A percentile compares a stretch with the other conserved stretches of the same genome.
Conservation (phyloP, 2,888 invertebrate species). For the Lasioglossum morio region DNA sequence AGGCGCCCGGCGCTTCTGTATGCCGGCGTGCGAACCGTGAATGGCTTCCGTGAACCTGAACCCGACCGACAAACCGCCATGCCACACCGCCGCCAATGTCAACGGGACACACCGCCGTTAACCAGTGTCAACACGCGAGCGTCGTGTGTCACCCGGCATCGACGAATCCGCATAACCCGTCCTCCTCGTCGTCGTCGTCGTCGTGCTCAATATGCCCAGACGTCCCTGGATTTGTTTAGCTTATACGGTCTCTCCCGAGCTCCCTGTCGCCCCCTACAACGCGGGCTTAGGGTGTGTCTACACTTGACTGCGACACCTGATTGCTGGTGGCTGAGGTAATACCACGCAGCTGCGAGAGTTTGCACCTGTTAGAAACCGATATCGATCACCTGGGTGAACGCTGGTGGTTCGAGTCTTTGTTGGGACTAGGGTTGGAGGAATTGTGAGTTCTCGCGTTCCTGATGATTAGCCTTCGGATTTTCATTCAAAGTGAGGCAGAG, state of each 20-base stretch:
- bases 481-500: no score
- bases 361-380: not conserved
- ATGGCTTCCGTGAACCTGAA: slow-evolving; percentile 75
- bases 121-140: slow-evolving; percentile 51
- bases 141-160: slow-evolving; percentile 43
- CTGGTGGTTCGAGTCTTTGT: not conserved
- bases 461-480: no score
- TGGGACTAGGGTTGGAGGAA: no score
- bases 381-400: not conserved
- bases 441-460: no score
- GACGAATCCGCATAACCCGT: slow-evolving; percentile 41
- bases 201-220: slow-evolving; percentile 10
- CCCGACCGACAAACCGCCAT: slow-evolving; percentile 64
- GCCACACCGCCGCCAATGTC: slow-evolving; percentile 58
- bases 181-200: not conserved
- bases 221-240: slow-evolving; percentile 68
- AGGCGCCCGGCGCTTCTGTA: slow-evolving; percentile 77
- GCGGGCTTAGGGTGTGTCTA: not conserved
- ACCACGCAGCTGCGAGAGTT: not conserved
- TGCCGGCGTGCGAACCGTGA: slow-evolving; percentile 74
- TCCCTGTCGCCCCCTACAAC: not conserved
- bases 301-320: not conserved
- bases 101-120: slow-evolving; percentile 53
- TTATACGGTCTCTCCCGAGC: slow-evolving; percentile 41
- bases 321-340: not conserved